These are phyloP conservation scores for Teleiodes luculella DNA, from an alignment of 2,888 invertebrate species.

Conservation along the genomic window DNA sequence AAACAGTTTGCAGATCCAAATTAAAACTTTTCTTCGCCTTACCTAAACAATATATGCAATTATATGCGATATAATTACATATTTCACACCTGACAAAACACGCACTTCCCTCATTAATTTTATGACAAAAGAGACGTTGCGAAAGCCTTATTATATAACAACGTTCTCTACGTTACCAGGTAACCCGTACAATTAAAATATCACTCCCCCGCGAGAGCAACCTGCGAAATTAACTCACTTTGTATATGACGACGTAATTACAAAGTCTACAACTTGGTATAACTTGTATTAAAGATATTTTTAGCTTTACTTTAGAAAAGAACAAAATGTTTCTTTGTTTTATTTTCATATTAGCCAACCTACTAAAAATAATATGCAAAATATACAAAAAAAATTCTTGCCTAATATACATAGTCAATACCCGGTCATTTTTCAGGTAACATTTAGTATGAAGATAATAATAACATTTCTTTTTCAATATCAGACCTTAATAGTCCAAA, in stretches of 20 bases:
- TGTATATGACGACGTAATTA: conserved; percentile 14
- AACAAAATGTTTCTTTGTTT: not conserved
- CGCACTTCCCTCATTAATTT: not conserved
- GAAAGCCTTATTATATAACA: not conserved
- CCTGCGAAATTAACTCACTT: conserved; percentile 15
- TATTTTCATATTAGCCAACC: no score
- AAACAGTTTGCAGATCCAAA: no score
- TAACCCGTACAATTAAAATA: conserved; percentile 8
- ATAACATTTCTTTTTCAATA: no score
- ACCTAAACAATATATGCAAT: no score
- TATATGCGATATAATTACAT: not conserved
- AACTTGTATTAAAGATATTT: not conserved
- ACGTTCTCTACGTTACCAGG: not conserved
- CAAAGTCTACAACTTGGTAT: conserved; percentile 11
- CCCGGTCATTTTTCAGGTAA: no score
- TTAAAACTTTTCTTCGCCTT: no score
- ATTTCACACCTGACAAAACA: not conserved
- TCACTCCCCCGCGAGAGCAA: conserved; percentile 1
- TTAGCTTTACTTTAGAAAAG: not conserved
- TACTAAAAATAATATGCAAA: no score
- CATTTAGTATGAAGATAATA: no score
- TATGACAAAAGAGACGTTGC: not conserved
- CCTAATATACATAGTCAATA: no score
- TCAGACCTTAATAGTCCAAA: no score
- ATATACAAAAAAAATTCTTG: no score